Evolutionary conservation across 2,888 invertebrate genomes (phyloP), one percentile per base, ranked within the genome.

Genomic region (Dasypolia templi): DNA sequence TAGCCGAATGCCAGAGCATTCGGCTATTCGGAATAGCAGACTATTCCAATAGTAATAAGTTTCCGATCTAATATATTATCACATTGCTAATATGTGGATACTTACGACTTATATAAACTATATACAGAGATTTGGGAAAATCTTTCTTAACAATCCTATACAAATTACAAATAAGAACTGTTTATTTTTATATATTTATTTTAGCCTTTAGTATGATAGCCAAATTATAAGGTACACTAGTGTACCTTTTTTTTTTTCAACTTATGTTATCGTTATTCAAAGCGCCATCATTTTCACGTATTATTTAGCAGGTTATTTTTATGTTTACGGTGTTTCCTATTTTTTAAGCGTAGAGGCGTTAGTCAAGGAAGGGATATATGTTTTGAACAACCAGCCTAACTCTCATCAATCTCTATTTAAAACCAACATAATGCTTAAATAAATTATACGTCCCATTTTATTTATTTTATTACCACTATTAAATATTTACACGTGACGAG

Each of bases 51-150:
- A 29, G 44, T 65, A 39, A 65, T 62, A 51, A 17, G 46, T 59
- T 66, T 55, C 12, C 46, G 53, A 42, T 66, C 82, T 82, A 84
- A 75, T 65, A 51, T 72, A 75, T 76, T 86, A 86, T 86, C 83
- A 86, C 85, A 84, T 75, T 79, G 76, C 53, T 58, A 82, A 82
- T 82, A 82, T 77, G 83, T 82, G 85, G 85, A 39, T 81, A 77
- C 67, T 83, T 70, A 85, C 49, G 29, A 75, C 46, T 72, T 58
- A 76, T 32, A 26, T 12, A 5, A 44, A 62, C 7, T 44, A 55
- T 62, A 32, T 53, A 78, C 55, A 61, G 75, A 64, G 29, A 51
- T 55, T 67, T 12, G 6, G 42, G 12, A 17, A 26, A 62, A 64
- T 63, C 5, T 35, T 55, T 62, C 4, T 14, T 53, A 63, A 26